Evolutionary conservation across 1,140 invertebrate species (phyloP), one percentile per base, ranked within the genome.

Genomic region (Phymorhynchus buccinoides): DNA sequence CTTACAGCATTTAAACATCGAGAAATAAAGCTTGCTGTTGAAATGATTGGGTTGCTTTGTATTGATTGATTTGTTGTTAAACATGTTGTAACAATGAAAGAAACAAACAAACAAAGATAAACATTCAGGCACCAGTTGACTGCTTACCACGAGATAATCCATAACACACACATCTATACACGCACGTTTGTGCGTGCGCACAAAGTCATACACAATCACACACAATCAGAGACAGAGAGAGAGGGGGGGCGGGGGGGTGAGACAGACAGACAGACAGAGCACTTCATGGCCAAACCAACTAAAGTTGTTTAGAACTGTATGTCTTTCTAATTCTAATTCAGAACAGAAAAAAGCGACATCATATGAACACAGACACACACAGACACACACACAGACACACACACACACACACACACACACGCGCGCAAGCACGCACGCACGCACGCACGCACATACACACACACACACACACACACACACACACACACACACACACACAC

Each of bases 371-470:
- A 16, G 12, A 18, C 32, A 7, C 71, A 73, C 71, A 22, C 77
- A 79, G 22, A 52, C 42, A 79, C 42, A 79, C 77, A 32, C 42
- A 52, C 77, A 79, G 39, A 79, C 77, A 79, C 77, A 52, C 42
- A 52, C 42, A 79, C 42, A 4, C 42, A 52, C 77, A 39, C 77
- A 39, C 75, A 42, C 75, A 44, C 75, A 44, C 75, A 44, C 75
- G 37, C 71, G 30, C 71, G 4, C 75, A 78, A 37, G n/a, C 75
- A 78, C 75, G n/a, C 75, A 78, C 75, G 44, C 75, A 78, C 41
- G 30, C 75, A 78, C 75, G 44, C 75, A 78, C 75, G 44, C 75
- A 78, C 42, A 78, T 41, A 44, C 75, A 48, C 42, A 78, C 75
- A 48, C 39, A 44, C 75, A 48, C 42, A 42, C 39, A 78, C 42